These are phyloP conservation scores for Lordiphosa andalusiaca DNA, from an alignment of 2,888 invertebrate species.

Conservation along the genomic window DNA sequence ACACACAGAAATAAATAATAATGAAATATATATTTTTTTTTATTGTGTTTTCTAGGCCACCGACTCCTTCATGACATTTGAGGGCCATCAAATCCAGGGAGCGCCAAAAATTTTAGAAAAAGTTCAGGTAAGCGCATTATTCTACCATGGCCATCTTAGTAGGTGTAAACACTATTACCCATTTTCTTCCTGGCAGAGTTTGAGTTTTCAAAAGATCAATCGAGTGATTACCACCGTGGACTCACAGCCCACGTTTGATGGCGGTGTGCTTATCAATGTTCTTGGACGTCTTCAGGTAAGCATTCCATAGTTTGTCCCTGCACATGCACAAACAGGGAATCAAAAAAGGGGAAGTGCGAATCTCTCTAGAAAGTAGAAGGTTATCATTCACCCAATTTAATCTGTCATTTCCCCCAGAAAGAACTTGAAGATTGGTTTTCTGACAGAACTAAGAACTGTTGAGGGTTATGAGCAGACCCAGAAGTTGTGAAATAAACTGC, in stretches of 20 bases:
- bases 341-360: not conserved
- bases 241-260: constrained; percentile 99
- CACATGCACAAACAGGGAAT: not conserved
- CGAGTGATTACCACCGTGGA: constrained; percentile 96
- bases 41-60: constrained; percentile 84
- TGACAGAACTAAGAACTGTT: too few species aligned
- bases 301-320: constrained; percentile 18
- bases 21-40: constrained; percentile 2
- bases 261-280: constrained; percentile 97
- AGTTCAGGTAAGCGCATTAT: constrained; percentile 85
- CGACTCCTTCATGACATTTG: constrained; percentile 97
- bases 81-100: constrained; percentile 95
- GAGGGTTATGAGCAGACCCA: too few species aligned
- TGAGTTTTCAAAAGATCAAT: constrained; percentile 95
- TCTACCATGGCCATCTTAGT: not conserved
- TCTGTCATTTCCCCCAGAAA: too few species aligned
- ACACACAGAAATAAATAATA: constrained; percentile 13
- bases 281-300: constrained; percentile 96
- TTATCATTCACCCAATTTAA: too few species aligned
- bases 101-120: constrained; percentile 97
- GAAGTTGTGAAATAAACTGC: too few species aligned
- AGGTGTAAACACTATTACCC: not conserved
- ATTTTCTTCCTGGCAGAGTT: constrained; percentile 84
- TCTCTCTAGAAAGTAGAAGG: too few species aligned
- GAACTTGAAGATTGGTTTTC: too few species aligned